These are phyloP conservation scores for Trochalopteron elliotii DNA, from an alignment of 2,113 vertebrate genomes.

Conservation along the genomic window DNA sequence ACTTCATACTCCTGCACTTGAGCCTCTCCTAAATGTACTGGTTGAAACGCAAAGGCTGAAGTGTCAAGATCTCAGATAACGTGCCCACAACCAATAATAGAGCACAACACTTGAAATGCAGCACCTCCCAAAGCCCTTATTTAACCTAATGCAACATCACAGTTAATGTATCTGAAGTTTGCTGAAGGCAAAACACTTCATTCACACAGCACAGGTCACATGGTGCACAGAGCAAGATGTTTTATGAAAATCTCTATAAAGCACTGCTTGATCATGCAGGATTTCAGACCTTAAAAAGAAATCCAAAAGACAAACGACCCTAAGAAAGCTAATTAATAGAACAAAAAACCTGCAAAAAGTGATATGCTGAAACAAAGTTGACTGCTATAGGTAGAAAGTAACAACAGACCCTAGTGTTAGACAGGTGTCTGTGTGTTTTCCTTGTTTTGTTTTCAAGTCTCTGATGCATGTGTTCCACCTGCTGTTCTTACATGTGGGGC, in stretches of 20 bases:
- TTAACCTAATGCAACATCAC: neutral
- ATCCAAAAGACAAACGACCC: neutral
- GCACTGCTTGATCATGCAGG: neutral
- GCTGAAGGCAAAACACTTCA: neutral
- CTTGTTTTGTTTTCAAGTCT: neutral
- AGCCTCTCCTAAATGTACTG: neutral
- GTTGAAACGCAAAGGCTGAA: neutral
- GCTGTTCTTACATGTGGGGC: neutral
- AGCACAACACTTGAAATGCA: neutral
- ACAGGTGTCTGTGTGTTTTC: neutral
- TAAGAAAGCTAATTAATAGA: neutral
- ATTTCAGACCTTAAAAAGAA: neutral
- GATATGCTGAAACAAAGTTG: neutral
- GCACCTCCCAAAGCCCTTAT: neutral
- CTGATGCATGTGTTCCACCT: neutral
- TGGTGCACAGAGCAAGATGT: neutral
- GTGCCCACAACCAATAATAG: neutral
- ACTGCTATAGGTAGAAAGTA: neutral
- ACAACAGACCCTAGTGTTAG: neutral
- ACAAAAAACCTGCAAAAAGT: neutral
- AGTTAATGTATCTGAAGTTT: neutral
- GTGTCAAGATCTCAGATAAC: neutral
- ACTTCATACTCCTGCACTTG: neutral
- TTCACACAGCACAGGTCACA: neutral
- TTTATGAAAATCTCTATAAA: neutral